phyloP scores from a whole-genome alignment of 1,140 invertebrate species.

The Eubasilissa regina region DNA sequence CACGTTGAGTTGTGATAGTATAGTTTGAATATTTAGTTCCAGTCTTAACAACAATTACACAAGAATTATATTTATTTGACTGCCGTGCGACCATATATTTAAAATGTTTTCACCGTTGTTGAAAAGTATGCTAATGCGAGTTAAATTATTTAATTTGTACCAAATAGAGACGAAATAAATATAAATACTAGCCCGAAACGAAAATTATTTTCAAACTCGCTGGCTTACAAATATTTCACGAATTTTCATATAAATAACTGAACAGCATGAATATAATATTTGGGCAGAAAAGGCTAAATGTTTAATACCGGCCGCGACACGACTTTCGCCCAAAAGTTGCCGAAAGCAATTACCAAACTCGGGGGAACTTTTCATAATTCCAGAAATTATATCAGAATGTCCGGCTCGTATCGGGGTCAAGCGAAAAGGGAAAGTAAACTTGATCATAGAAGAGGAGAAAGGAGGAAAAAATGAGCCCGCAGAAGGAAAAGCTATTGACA shows the following conservation, averaged over 20 bases:
- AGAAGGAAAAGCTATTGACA: constrained; percentile 56
- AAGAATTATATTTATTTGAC: no score
- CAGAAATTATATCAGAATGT: constrained; percentile 35
- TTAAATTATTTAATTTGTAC: constrained; percentile 1
- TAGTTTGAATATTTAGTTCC: no score
- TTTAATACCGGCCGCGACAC: constrained; percentile 15
- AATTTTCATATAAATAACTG: not conserved
- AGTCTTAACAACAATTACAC: no score
- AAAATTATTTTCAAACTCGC: no score
- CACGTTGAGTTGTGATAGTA: no score
- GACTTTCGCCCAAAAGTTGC: constrained; percentile 17
- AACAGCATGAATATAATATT: not conserved
- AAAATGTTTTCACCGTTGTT: not conserved
- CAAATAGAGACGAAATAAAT: not conserved
- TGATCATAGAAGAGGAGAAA: constrained; percentile 27
- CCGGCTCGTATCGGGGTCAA: constrained; percentile 23
- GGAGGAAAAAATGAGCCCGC: constrained; percentile 49
- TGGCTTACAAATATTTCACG: not conserved
- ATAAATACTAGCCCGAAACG: no score
- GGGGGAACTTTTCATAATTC: constrained; percentile 23
- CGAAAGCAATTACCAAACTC: constrained; percentile 25
- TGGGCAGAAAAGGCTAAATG: constrained; percentile 19
- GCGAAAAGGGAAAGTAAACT: constrained; percentile 10
- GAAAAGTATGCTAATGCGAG: not conserved
- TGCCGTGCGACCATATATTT: no score